Percentiles rank a stretch among this genome's conserved stretches.
Evolutionary conservation across 2,888 invertebrate species (phyloP).

Genomic region (Pandemis cinnamomeana): DNA sequence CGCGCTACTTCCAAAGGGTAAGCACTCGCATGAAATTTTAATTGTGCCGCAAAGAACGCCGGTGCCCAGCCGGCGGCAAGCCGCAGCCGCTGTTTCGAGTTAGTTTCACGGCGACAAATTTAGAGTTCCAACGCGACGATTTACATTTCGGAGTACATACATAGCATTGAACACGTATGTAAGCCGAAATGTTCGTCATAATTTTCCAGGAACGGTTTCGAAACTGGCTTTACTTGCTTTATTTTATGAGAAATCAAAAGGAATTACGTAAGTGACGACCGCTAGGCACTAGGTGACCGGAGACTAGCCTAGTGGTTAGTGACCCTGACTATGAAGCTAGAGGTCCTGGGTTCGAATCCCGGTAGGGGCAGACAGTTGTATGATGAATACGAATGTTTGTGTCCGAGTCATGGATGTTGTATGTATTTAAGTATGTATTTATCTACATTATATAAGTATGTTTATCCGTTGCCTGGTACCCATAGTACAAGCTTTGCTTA

Average conservation of each 20-base stretch:
- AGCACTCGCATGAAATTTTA: conserved; percentile 66
- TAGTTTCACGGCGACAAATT: conserved; percentile 34
- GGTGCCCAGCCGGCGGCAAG: conserved; percentile 34
- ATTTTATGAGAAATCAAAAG: neutral
- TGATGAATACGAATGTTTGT: no score
- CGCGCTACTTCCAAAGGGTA: conserved; percentile 39
- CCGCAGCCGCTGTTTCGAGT: conserved; percentile 28
- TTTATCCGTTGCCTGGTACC: no score
- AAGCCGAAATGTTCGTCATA: conserved; percentile 3
- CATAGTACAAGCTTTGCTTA: no score
- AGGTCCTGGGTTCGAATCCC: no score
- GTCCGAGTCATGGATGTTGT: no score
- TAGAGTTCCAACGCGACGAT: conserved; percentile 23
- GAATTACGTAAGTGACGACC: neutral
- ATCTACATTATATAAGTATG: no score
- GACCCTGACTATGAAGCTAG: no score
- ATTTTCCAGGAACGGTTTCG: conserved; percentile 2
- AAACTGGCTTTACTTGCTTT: neutral
- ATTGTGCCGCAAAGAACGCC: conserved; percentile 65
- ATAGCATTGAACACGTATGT: conserved; percentile 15
- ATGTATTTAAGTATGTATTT: no score
- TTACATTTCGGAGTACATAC: conserved; percentile 26
- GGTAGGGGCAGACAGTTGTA: no score
- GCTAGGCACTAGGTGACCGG: no score
- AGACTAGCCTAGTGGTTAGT: no score